Base-by-base conservation (phyloP, 2,888 invertebrate genomes). In the Gymnosoma rotundatum region DNA sequence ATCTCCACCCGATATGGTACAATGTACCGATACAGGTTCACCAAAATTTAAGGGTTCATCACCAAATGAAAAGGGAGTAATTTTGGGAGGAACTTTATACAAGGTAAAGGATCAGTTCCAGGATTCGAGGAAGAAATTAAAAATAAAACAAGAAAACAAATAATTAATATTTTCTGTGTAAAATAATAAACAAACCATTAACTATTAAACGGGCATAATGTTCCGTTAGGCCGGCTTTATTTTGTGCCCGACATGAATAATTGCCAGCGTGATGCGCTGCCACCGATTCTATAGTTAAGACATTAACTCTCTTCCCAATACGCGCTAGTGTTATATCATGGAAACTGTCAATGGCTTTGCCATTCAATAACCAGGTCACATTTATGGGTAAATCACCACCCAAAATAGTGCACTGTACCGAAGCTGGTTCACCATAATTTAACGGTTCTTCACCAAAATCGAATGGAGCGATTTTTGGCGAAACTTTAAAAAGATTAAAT, bases 41-140 rank as follows among this genome's bases (percentile, higher is more conserved):
- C 95, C 95, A 87, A 94, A 94, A 91, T 95, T 95, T 91, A 95
- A 94, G 69, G 95, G 94, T 88, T 94, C 94, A 89, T 95, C 95
- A 89, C 95, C 96, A 91, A 96, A 96, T 87, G 95, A 93, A 92
- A 96, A 96, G 88, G 96, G 95, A 90, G 94, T 94, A 89, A 96
- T 94, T 93, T 91, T 91, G 50, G 91, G 91, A 42, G 90, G 89
- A 50, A 91, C 91, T 90, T 75, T 66, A 10, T 36, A 69, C 63
- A 80, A 38, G 45, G 8, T 7, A 36, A 32, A 36, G 42, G 20
- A 5, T n/a, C n/a, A 18, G 10, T 7, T 50, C 20, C 9, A 20
- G 12, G 32, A 1, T 18, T 25, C n/a, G 6, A 18, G 25, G 10
- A 50, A 21, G 2, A 20, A 58, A 42, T 16, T 12, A 7, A 58